These are phyloP conservation scores for Pantala flavescens DNA, from an alignment of 1,140 invertebrate genomes.

Conservation along the genomic window DNA sequence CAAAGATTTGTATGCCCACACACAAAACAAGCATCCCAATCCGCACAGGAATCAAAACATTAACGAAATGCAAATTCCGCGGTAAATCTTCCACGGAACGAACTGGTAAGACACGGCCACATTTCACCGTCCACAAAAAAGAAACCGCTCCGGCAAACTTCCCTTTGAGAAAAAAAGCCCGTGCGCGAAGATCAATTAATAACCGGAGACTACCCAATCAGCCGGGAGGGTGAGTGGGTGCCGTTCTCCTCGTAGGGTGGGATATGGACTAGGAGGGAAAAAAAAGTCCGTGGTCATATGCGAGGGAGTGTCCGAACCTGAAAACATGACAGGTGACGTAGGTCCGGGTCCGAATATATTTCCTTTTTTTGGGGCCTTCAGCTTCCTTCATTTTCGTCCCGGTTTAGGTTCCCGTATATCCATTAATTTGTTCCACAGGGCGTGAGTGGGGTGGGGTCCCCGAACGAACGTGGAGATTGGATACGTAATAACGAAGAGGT, in stretches of 20 bases:
- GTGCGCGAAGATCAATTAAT: background rate
- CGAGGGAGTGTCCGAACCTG: background rate
- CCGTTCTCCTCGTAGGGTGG: background rate
- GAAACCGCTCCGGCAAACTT: background rate
- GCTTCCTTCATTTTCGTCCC: background rate
- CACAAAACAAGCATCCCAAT: background rate
- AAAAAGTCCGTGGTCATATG: background rate
- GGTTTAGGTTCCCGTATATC: background rate
- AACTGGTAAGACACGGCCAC: background rate
- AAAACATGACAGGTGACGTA: slow-evolving; percentile 8
- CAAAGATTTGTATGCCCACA: no score
- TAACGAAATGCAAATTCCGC: no score
- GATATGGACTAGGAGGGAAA: background rate
- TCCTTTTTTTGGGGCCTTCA: background rate
- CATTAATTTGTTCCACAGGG: background rate
- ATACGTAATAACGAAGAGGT: background rate
- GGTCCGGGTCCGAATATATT: background rate
- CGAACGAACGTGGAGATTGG: background rate
- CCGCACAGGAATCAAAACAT: no score
- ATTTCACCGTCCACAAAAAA: background rate
- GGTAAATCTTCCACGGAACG: no score
- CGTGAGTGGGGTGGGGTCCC: background rate
- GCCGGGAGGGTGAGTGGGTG: background rate
- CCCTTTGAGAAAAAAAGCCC: background rate
- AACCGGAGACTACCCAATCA: background rate